Evolutionary conservation across 2,113 vertebrate genomes (phyloP), one percentile per base, ranked within the genome.

Genomic region (Tricholaema leucomelas): DNA sequence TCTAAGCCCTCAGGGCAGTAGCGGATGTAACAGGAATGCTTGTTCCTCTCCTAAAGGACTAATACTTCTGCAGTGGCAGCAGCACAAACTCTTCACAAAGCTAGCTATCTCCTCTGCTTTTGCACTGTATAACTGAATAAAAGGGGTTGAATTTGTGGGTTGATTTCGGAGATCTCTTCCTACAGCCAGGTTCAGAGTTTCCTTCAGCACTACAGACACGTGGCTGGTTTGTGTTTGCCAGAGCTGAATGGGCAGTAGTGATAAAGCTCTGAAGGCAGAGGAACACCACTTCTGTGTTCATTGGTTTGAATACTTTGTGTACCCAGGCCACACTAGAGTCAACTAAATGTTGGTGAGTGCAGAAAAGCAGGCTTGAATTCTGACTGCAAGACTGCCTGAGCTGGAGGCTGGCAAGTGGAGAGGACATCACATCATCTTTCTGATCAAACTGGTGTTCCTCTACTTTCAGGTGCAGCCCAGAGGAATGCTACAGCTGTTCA

Each of bases 401-500:
- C 30, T 46, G 60, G 58, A 86, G n/a, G 40, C 78, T 67, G 73
- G 50, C 23, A 54, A 73, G 46, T 10, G n/a, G 46, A 42, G 33
- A 55, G 64, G 44, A 5, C 69, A 31, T 58, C 42, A 30, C 25
- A 23, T 72, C 44, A 58, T 61, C 30, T 25, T 40, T 20, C 36
- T 36, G 59, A 81, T 80, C 81, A 87, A 82, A 87, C 35, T 46
- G 52, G 16, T n/a, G n/a, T n/a, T n/a, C n/a, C n/a, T n/a, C n/a
- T n/a, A n/a, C n/a, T n/a, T n/a, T n/a, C 66, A 92, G 67, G 50
- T 87, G 77, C 33, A 79, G 52, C 67, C 36, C 75, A 35, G 75
- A 46, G 74, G 69, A 87, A 76, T 80, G 56, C 55, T 88, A 30
- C 86, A 93, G 86, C 88, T 95, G 88, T 72, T 94, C 12, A 15